Evolutionary conservation across 64 coral and sea anemone genomes (phyloP).

Genomic region (Montipora sp.): DNA sequence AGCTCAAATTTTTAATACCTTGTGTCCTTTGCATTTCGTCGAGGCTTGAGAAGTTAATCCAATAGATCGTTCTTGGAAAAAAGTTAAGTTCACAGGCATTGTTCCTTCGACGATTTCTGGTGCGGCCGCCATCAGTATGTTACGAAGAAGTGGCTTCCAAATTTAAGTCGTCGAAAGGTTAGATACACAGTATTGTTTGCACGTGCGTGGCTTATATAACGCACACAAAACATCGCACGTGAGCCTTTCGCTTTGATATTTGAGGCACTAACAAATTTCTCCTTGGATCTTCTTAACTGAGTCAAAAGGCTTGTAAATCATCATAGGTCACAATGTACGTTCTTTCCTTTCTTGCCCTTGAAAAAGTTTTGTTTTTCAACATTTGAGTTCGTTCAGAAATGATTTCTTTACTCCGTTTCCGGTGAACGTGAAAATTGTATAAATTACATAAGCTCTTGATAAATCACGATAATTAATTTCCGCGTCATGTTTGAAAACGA

Average conservation of each 20-base stretch:
- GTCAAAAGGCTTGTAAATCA: not conserved
- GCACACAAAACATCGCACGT: not conserved
- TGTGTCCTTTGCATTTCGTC: not conserved
- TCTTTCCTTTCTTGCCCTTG: not conserved
- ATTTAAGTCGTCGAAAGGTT: not conserved
- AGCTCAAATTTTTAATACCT: not conserved
- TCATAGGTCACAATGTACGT: not conserved
- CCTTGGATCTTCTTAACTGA: not conserved
- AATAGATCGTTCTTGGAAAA: not conserved
- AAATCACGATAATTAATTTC: too few relatives aligned
- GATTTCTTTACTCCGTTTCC: slow-evolving; percentile 7
- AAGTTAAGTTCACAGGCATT: not conserved
- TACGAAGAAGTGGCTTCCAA: not conserved
- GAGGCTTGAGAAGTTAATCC: not conserved
- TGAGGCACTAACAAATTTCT: not conserved
- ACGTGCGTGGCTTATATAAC: slow-evolving; percentile 28
- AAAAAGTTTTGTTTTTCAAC: not conserved
- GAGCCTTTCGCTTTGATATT: not conserved
- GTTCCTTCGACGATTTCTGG: not conserved
- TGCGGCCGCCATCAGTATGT: not conserved
- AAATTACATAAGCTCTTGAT: not conserved
- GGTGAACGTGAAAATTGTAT: not conserved
- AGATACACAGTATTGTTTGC: not conserved
- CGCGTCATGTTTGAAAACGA: too few relatives aligned
- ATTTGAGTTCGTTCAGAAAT: not conserved